These are phyloP conservation scores for Agapostemon virescens DNA, from an alignment of 2,888 invertebrate species.

Conservation along the genomic window DNA sequence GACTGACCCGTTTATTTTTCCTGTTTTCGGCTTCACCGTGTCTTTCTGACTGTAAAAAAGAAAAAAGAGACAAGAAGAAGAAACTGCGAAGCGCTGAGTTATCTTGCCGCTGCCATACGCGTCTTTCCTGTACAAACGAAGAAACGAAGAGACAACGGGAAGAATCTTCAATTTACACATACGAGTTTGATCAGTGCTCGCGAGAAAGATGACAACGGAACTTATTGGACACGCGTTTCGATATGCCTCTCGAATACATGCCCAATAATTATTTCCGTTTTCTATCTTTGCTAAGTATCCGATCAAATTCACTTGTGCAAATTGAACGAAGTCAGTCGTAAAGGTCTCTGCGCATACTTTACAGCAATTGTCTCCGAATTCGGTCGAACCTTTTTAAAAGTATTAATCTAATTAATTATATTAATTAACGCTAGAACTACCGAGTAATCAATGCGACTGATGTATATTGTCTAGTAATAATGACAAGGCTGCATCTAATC, in stretches of 20 bases:
- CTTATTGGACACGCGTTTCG: neutral
- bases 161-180: neutral
- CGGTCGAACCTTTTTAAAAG: neutral
- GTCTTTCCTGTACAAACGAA: conserved; percentile 31
- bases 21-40: conserved; percentile 62
- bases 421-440: too few relatives aligned
- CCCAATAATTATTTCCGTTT: too few relatives aligned
- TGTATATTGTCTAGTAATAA: too few relatives aligned
- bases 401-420: too few relatives aligned
- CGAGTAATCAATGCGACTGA: too few relatives aligned
- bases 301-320: neutral
- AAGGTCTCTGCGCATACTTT: neutral
- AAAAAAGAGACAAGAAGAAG: neutral
- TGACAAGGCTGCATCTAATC: too few relatives aligned
- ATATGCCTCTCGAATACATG: neutral
- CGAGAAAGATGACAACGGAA: neutral
- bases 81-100: conserved; percentile 29
- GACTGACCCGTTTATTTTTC: conserved; percentile 57
- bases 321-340: neutral
- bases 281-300: too few relatives aligned
- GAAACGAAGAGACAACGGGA: conserved; percentile 9
- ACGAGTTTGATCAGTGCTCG: neutral
- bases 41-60: conserved; percentile 49
- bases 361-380: neutral
- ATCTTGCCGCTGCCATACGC: conserved; percentile 33